Evolutionary conservation across 2,888 invertebrate genomes (phyloP).

Genomic region (Asteroscopus sphinx): DNA sequence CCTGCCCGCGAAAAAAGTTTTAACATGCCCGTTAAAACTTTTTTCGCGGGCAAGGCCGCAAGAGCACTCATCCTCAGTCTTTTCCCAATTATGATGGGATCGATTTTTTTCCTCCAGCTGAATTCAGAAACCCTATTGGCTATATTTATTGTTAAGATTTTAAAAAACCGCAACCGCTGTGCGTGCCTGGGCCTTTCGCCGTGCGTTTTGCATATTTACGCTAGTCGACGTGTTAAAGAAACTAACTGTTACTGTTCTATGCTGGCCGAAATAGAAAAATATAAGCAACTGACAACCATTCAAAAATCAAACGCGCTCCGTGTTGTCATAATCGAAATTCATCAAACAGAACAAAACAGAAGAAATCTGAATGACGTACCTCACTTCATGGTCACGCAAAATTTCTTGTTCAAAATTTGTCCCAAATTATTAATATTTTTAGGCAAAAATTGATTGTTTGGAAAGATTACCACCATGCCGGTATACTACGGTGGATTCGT

Average conservation of each 20-base stretch:
- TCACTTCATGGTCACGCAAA: slow-evolving; percentile 3
- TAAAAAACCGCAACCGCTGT: too few species aligned
- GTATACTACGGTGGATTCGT: slow-evolving; percentile 80
- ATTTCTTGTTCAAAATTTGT: slow-evolving; percentile 4
- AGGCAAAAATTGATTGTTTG: slow-evolving; percentile 14
- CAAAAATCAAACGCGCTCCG: slow-evolving; percentile 27
- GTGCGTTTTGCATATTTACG: too few species aligned
- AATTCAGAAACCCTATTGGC: too few species aligned
- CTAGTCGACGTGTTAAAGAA: slow-evolving; percentile 1
- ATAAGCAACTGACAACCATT: slow-evolving; percentile 1
- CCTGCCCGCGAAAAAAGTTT: too few species aligned
- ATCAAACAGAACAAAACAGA: slow-evolving; percentile 1
- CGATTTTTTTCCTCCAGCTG: too few species aligned
- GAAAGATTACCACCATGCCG: slow-evolving; percentile 64
- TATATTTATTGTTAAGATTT: too few species aligned
- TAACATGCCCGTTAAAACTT: too few species aligned
- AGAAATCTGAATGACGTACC: background rate
- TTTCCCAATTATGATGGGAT: too few species aligned
- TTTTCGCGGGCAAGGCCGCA: too few species aligned
- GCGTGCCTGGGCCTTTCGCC: too few species aligned
- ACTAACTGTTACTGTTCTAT: background rate
- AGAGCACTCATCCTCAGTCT: too few species aligned
- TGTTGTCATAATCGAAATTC: background rate
- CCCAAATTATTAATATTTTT: background rate
- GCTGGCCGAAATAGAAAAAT: background rate